Base-by-base conservation (phyloP, 2,888 invertebrate species). In the Philhelius pedissequus region DNA sequence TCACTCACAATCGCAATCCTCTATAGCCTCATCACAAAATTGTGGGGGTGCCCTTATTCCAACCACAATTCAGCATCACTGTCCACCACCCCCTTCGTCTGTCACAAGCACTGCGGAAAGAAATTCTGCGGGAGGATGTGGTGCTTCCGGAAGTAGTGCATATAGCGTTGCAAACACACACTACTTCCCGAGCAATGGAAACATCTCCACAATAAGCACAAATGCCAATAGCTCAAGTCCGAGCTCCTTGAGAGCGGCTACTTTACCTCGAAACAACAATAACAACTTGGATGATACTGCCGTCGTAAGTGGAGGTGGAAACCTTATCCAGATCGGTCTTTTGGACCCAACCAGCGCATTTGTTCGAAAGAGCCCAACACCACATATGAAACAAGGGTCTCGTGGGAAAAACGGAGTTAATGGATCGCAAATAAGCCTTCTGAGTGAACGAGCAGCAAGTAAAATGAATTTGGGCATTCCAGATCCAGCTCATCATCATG, bases 251-350 rank as follows among this genome's bases (percentile, higher is more conserved):
- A 91, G 95, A 45, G 95, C 96, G 1, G 94, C 95, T 22, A 96
- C 96, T 1, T 90, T 96, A 62, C 96, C 96, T 0, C 93, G 96
- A 79, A 95, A 95, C 87, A 95, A 86, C 25, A 87, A 86, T 58
- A 84, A 80, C 45, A 78, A 74, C 71, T 89, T 88, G 50, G 90
- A 90, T 15, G 89, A 90, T 30, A 86, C 89, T 32, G 88, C 87
- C 4, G 27, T 45, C 7, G 45, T 66, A 20, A 68, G 22, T 43
- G 79, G 68, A 22, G 93, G 93, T 86, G 91, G 93, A 5, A 94
- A 94, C 87, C 93, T 94, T 32, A 94, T 94, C 9, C 94, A 94
- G 87, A 94, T 94, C 62, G 94, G 94, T 4, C 90, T 90, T 0
- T 92, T 94, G 83, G 94, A 94, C 75, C 93, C 93, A 68, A 90